Conservation (phyloP, 2,888 invertebrate species). For the Drosophila peninsularis region DNA sequence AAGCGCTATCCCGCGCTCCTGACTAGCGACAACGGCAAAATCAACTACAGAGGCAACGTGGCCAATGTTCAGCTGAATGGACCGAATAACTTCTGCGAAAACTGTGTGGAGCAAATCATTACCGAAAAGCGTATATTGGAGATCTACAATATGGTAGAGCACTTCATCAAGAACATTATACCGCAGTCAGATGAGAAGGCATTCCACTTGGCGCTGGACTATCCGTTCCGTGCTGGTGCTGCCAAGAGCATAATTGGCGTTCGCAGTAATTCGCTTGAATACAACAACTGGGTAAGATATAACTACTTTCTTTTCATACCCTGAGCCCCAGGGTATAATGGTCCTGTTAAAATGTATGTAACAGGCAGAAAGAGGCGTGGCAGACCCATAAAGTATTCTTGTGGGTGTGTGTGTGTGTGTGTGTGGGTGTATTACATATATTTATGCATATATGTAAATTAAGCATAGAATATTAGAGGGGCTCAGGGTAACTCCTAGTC, state of each 20-base stretch:
- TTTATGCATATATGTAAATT: too few species aligned
- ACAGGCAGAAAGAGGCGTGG: too few species aligned
- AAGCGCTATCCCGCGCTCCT: constrained; percentile 87
- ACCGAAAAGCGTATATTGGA: constrained; percentile 68
- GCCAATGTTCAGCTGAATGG: constrained; percentile 79
- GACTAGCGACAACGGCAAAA: constrained; percentile 86
- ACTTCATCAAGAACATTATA: constrained; percentile 58
- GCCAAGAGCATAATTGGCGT: constrained; percentile 90
- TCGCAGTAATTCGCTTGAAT: constrained; percentile 87
- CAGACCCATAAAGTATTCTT: too few species aligned
- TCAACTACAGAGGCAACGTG: constrained; percentile 86
- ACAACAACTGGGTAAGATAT: constrained; percentile 76
- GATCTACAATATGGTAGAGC: constrained; percentile 73
- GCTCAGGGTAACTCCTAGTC: too few species aligned
- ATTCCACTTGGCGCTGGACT: constrained; percentile 87
- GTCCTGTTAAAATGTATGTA: too few species aligned
- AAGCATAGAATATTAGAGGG: too few species aligned
- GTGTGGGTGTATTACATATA: too few species aligned
- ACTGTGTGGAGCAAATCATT: constrained; percentile 65
- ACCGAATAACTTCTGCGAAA: constrained; percentile 73
- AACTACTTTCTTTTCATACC: background rate
- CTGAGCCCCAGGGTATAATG: too few species aligned
- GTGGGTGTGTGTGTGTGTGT: too few species aligned
- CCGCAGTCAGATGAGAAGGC: constrained; percentile 86
- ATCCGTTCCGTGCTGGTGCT: constrained; percentile 91